phyloP scores from a whole-genome alignment of 2,113 vertebrate species.

The Cettia cetti region DNA sequence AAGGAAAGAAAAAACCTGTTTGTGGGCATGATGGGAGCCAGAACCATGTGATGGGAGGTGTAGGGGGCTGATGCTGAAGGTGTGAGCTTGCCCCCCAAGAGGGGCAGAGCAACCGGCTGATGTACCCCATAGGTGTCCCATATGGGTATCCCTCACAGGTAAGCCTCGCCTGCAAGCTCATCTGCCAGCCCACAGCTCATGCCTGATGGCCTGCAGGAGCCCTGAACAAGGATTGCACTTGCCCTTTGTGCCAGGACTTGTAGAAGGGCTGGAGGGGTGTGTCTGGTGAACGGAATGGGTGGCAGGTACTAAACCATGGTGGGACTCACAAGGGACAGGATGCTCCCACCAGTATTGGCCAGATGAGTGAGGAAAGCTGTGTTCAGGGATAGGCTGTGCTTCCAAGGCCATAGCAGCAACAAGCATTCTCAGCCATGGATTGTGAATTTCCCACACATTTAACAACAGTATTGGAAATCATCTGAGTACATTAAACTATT shows the following conservation, averaged over 20 bases:
- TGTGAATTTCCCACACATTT: neutral
- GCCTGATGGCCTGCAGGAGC: neutral
- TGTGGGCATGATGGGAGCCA: neutral
- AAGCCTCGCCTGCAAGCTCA: neutral
- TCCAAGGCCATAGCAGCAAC: neutral
- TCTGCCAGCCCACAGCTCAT: neutral
- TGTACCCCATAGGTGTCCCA: neutral
- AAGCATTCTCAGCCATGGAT: neutral
- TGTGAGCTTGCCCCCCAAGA: neutral
- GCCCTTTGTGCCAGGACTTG: neutral
- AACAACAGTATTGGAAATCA: neutral
- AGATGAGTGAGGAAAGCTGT: neutral
- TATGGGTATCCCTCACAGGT: neutral
- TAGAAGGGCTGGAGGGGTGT: neutral
- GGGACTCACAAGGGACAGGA: neutral
- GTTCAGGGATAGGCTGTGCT: neutral
- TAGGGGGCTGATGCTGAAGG: neutral
- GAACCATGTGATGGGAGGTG: neutral
- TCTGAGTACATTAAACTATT: neutral
- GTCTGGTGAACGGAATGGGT: neutral
- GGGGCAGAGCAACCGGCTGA: neutral
- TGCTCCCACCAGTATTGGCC: neutral
- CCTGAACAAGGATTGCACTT: accelerated
- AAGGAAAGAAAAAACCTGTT: neutral
- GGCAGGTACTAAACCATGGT: neutral